A percentile compares a stretch with the other conserved stretches of the same genome.
Evolutionary conservation across 2,888 invertebrate genomes (phyloP).

Genomic region (Leptopilina myrica): DNA sequence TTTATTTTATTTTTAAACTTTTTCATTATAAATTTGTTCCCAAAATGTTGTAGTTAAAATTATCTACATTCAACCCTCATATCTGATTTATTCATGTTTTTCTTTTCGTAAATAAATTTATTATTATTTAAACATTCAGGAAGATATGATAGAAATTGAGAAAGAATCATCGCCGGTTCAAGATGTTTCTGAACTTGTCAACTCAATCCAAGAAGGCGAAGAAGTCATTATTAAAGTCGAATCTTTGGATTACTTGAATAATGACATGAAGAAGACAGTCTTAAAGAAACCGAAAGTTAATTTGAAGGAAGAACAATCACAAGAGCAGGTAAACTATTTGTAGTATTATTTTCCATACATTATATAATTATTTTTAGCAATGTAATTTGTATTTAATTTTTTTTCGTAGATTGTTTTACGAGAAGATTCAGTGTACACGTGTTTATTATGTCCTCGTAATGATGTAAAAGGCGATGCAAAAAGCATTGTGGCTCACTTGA

Average conservation of each 20-base stretch:
- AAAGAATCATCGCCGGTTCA: neutral
- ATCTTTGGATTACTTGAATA: slow-evolving; percentile 10
- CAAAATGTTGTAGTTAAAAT: no score
- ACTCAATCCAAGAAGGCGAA: slow-evolving; percentile 47
- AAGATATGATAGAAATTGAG: neutral
- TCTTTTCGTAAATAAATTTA: neutral
- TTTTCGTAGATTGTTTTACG: slow-evolving; percentile 63
- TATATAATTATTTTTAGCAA: no score
- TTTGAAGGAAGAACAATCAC: slow-evolving; percentile 10
- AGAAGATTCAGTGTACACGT: slow-evolving; percentile 78
- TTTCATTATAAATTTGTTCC: no score
- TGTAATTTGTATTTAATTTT: slow-evolving; percentile 32
- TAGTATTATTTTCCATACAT: no score
- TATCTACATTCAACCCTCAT: neutral
- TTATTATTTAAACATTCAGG: neutral
- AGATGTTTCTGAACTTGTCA: slow-evolving; percentile 26
- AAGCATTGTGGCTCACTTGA: slow-evolving; percentile 81
- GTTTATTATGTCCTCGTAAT: slow-evolving; percentile 77
- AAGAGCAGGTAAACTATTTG: slow-evolving; percentile 33
- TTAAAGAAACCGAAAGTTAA: slow-evolving; percentile 41
- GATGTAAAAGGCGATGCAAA: slow-evolving; percentile 79
- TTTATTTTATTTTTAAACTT: no score
- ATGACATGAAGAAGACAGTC: slow-evolving; percentile 18
- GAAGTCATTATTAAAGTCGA: slow-evolving; percentile 49
- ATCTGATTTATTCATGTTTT: neutral